These are phyloP conservation scores for Pogonomyrmex californicus DNA, from an alignment of 1,140 invertebrate genomes.

Conservation along the genomic window DNA sequence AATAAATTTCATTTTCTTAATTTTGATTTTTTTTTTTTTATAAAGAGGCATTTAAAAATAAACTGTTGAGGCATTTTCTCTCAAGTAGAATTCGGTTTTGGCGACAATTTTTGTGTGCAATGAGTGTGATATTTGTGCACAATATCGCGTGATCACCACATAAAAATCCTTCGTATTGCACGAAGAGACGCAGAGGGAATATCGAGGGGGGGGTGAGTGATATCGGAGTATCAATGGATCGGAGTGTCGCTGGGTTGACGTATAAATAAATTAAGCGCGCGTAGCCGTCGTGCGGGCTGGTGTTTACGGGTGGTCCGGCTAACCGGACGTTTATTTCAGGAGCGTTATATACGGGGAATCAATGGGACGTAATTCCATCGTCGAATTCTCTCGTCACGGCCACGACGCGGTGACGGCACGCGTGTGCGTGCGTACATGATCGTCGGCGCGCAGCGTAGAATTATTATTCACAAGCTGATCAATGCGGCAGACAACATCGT, in stretches of 20 bases:
- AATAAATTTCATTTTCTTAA: neutral
- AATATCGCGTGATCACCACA: slow-evolving; percentile 33
- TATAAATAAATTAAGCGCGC: slow-evolving; percentile 53
- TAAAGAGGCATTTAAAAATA: neutral
- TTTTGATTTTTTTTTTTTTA: neutral
- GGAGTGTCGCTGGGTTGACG: slow-evolving; percentile 48
- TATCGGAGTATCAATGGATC: slow-evolving; percentile 61
- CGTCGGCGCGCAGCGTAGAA: neutral
- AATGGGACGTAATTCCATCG: slow-evolving; percentile 70
- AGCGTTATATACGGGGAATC: slow-evolving; percentile 57
- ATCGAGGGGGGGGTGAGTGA: neutral
- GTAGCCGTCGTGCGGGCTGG: slow-evolving; percentile 7
- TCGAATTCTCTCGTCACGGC: slow-evolving; percentile 50
- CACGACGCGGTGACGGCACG: neutral
- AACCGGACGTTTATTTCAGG: slow-evolving; percentile 63
- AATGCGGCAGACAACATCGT: slow-evolving; percentile 65
- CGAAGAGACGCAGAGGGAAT: slow-evolving; percentile 9
- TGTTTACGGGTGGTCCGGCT: slow-evolving; percentile 40
- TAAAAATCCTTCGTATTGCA: slow-evolving; percentile 32
- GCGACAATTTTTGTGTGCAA: neutral
- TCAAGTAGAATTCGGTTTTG: neutral
- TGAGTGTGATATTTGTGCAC: neutral
- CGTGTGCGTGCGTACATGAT: neutral
- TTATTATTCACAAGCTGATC: slow-evolving; percentile 73
- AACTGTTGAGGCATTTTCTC: neutral